These are phyloP conservation scores for Megaptera novaeangliae DNA, from an alignment of 2,113 vertebrate species.

Conservation along the genomic window DNA sequence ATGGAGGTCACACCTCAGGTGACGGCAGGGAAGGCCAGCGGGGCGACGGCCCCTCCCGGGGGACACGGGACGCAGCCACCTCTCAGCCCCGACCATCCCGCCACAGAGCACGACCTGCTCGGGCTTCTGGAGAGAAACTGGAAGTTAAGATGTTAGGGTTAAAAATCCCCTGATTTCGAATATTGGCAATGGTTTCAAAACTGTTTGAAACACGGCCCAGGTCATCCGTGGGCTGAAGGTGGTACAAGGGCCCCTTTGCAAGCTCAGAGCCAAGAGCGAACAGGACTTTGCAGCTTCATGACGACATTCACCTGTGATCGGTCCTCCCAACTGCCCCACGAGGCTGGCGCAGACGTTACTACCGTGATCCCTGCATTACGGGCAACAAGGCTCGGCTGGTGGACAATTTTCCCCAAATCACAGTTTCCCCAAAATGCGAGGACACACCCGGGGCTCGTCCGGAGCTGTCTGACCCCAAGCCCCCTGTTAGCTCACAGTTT, in stretches of 20 bases:
- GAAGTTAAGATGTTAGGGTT: background rate
- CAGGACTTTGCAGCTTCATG: fast-evolving
- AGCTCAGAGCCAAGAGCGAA: background rate
- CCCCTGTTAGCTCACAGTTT: background rate
- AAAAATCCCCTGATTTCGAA: background rate
- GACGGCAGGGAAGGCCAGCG: background rate
- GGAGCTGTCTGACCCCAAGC: background rate
- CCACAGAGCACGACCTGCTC: fast-evolving
- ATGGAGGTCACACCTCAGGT: background rate
- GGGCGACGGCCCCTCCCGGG: background rate
- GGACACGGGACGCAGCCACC: background rate
- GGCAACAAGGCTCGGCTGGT: background rate
- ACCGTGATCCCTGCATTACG: fast-evolving
- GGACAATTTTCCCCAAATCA: fast-evolving
- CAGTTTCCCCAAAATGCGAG: background rate
- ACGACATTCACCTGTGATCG: fast-evolving
- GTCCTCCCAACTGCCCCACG: background rate
- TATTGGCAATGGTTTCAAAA: background rate
- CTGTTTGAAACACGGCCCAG: fast-evolving
- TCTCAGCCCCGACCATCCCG: fast-evolving
- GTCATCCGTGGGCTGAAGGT: background rate
- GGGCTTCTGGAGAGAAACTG: background rate
- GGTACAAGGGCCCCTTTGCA: background rate
- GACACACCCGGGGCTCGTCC: background rate
- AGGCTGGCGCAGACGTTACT: background rate